These are phyloP conservation scores for Manacus vitellinus DNA, from an alignment of 2,113 vertebrate species.

Conservation along the genomic window DNA sequence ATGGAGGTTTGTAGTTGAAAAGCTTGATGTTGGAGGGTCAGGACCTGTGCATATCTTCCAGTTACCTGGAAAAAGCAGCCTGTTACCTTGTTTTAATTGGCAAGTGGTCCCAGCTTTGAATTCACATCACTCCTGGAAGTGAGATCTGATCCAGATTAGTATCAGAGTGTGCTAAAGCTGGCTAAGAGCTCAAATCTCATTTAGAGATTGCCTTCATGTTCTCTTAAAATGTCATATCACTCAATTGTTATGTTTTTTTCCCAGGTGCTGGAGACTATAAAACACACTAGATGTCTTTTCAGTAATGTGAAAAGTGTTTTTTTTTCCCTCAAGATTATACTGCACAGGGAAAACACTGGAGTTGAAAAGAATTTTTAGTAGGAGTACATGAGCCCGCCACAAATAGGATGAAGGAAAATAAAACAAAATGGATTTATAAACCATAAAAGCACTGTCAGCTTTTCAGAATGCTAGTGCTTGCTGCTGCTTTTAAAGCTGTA, in stretches of 20 bases:
- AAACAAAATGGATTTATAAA: slow-evolving; percentile 56
- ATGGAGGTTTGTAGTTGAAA: background rate
- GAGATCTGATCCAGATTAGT: slow-evolving; percentile 47
- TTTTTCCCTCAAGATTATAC: background rate
- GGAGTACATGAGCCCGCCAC: slow-evolving; percentile 51
- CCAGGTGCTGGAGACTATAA: slow-evolving; percentile 60
- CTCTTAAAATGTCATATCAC: slow-evolving; percentile 58
- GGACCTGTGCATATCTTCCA: background rate
- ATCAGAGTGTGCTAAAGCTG: slow-evolving; percentile 33
- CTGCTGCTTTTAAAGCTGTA: slow-evolving; percentile 16
- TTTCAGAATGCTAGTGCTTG: slow-evolving; percentile 10
- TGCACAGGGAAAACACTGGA: slow-evolving; percentile 32
- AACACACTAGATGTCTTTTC: slow-evolving; percentile 23
- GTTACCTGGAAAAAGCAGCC: background rate
- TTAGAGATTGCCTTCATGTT: slow-evolving; percentile 60
- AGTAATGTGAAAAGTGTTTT: slow-evolving; percentile 60
- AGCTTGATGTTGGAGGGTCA: background rate
- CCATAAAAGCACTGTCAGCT: background rate
- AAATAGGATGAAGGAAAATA: slow-evolving; percentile 61
- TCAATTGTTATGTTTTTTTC: slow-evolving; percentile 52
- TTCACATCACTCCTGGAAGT: slow-evolving; percentile 9
- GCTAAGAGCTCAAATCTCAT: slow-evolving; percentile 67
- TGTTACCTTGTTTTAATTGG: slow-evolving; percentile 25
- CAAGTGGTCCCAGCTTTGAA: background rate
- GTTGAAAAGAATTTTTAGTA: slow-evolving; percentile 69